Evolutionary conservation across 1,140 invertebrate species (phyloP).

Genomic region (Akabosia matsudoensis): DNA sequence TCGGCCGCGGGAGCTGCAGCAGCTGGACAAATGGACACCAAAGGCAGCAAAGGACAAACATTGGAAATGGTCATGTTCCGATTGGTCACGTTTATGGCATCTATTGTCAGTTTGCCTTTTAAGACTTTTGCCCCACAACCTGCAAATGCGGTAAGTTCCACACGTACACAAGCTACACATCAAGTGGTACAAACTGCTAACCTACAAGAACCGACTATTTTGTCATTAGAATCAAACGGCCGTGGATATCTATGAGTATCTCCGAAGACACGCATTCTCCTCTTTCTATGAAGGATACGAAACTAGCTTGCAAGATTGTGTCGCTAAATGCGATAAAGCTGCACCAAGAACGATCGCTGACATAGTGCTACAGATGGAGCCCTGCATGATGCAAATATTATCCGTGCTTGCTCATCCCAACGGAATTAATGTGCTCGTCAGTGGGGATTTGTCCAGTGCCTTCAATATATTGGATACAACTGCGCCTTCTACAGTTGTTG

Average conservation of each 20-base stretch:
- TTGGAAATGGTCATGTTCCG: constrained; percentile 43
- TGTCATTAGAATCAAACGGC: constrained; percentile 14
- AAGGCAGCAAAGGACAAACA: constrained; percentile 33
- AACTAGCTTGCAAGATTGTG: background rate
- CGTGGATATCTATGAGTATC: constrained; percentile 33
- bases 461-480: constrained; percentile 44
- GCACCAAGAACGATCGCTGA: constrained; percentile 40
- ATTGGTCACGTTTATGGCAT: constrained; percentile 36
- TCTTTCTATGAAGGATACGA: constrained; percentile 30
- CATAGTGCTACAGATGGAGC: constrained; percentile 66
- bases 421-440: constrained; percentile 50
- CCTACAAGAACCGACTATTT: background rate
- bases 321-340: constrained; percentile 16
- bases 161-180: background rate
- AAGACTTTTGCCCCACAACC: constrained; percentile 30
- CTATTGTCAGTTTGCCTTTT: constrained; percentile 32
- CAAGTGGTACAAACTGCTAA: background rate
- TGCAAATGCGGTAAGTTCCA: background rate
- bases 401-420: constrained; percentile 61
- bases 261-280: constrained; percentile 26
- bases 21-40: background rate
- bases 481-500: constrained; percentile 65
- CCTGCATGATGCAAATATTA: constrained; percentile 77
- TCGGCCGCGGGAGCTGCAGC: background rate
- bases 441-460: constrained; percentile 48